A percentile compares a stretch with the other conserved stretches of the same genome.
phyloP scores from a whole-genome alignment of 2,113 vertebrate species.

The Hyaena hyaena region DNA sequence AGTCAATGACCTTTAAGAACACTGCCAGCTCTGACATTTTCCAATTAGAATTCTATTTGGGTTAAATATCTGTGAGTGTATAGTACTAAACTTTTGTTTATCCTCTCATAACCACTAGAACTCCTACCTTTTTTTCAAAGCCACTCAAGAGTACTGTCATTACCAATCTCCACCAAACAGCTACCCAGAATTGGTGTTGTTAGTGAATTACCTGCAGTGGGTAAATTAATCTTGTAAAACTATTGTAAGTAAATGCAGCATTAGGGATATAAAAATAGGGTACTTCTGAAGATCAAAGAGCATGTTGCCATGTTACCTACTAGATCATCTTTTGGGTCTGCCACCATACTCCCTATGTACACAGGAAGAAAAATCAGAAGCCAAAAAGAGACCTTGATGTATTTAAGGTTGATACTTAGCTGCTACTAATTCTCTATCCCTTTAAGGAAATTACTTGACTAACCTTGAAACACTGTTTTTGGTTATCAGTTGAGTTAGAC shows the following conservation, averaged over 20 bases:
- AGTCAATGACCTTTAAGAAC: not conserved
- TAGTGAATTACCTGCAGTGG: not conserved
- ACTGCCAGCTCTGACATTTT: not conserved
- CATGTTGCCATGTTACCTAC: not conserved
- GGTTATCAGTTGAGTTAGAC: not conserved
- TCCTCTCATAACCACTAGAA: not conserved
- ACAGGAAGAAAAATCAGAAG: not conserved
- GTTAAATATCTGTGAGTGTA: not conserved
- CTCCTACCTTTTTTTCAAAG: not conserved
- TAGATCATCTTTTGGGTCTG: not conserved
- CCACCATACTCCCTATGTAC: not conserved
- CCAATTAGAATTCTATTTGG: not conserved
- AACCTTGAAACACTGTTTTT: conserved; percentile 2
- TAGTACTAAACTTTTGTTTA: not conserved
- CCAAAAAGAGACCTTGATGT: not conserved
- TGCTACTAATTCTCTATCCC: not conserved
- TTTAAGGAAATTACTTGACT: not conserved
- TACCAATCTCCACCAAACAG: not conserved
- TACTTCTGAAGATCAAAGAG: not conserved
- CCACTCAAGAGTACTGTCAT: not conserved
- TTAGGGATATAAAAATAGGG: not conserved
- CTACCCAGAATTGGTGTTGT: not conserved
- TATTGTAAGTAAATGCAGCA: not conserved
- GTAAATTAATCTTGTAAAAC: conserved; percentile 36
- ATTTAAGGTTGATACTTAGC: not conserved